Conservation (phyloP, 2,113 vertebrate species). For the Brachyhypopomus gauderio region DNA sequence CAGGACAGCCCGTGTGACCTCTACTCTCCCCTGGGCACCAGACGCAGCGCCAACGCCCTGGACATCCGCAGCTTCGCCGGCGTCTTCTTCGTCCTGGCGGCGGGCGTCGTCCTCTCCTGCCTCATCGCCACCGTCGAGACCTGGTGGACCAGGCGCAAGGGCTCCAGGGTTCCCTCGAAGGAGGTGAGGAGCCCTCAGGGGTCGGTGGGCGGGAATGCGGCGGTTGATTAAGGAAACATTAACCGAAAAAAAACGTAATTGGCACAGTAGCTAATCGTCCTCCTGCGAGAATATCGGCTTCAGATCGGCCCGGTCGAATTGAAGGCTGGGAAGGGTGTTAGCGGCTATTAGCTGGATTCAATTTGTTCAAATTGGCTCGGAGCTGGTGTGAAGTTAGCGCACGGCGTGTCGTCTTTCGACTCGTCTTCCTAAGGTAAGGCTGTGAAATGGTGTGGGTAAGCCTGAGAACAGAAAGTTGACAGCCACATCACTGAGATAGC, state of each 20-base stretch:
- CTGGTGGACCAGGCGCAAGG: slow-evolving; percentile 97
- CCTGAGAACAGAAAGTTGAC: not conserved
- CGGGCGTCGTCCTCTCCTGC: slow-evolving; percentile 95
- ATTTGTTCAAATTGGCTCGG: too few species aligned
- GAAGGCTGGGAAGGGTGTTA: too few species aligned
- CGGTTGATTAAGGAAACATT: not conserved
- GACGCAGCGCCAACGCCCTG: slow-evolving; percentile 88
- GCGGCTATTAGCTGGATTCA: too few species aligned
- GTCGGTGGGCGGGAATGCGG: not conserved
- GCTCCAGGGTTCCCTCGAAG: slow-evolving; percentile 95
- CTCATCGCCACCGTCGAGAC: slow-evolving; percentile 98
- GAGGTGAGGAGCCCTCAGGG: slow-evolving; percentile 81
- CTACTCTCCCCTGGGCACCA: slow-evolving; percentile 86
- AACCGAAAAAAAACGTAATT: not conserved
- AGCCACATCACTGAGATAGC: slow-evolving; percentile 47
- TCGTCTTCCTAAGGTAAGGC: not conserved
- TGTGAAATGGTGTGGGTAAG: not conserved
- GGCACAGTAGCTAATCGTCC: too few species aligned
- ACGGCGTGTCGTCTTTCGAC: not conserved
- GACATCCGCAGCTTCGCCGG: slow-evolving; percentile 98
- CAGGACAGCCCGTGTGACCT: slow-evolving; percentile 93
- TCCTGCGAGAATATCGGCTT: too few species aligned
- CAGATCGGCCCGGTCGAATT: too few species aligned
- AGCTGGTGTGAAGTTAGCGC: too few species aligned
- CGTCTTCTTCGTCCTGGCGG: slow-evolving; percentile 96